Base-by-base conservation (phyloP, 1,140 invertebrate genomes). In the Drosophila erecta region DNA sequence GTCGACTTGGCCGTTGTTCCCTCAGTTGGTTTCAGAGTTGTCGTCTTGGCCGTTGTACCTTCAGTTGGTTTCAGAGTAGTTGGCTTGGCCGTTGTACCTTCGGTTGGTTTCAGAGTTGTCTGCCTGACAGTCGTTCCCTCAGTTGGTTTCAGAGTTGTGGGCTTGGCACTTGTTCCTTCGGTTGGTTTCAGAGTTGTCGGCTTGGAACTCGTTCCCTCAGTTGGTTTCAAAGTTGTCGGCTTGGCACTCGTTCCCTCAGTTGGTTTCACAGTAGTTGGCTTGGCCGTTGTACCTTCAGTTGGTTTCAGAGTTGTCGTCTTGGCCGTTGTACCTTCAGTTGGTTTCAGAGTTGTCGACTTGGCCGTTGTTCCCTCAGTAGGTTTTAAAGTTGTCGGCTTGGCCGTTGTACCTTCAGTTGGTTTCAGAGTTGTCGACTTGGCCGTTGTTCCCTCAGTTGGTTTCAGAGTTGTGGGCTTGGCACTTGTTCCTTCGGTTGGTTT, bases 21-120 rank as follows among this genome's bases (percentile, higher is more conserved):
- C 4, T 17, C 30, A 8, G 60, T 53, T 11, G 59, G 43, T 12
- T 53, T 53, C 8, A 30, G 59, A 20, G 59, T 64, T 4, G 60
- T 64, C 0, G 41, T n/a, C 10, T 44, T 11, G 0, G 11, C 33
- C 7, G 15, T 12, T 0, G 41, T 44, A 11, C 2, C 8, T 1
- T 44, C 41, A 22, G 41, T 44, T 12, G 41, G 41, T 22, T 44
- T 44, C 41, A 22, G 17, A 44, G 41, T 44, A 20, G 41, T n/a
- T n/a, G 58, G 15, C 12, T 50, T 40, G 2, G 11, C 10, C 7
- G 33, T 8, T 7, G 33, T 35, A 3, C 8, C 33, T 30, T 43
- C 24, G 8, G 38, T 40, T 15, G 53, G 20, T 5, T 44, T 44
- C 11, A 30, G 41, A 57, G 55, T 57, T 5, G 55, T 44, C 0